Conservation (phyloP, 2,113 vertebrate species). For the Xiphorhynchus elegans region DNA sequence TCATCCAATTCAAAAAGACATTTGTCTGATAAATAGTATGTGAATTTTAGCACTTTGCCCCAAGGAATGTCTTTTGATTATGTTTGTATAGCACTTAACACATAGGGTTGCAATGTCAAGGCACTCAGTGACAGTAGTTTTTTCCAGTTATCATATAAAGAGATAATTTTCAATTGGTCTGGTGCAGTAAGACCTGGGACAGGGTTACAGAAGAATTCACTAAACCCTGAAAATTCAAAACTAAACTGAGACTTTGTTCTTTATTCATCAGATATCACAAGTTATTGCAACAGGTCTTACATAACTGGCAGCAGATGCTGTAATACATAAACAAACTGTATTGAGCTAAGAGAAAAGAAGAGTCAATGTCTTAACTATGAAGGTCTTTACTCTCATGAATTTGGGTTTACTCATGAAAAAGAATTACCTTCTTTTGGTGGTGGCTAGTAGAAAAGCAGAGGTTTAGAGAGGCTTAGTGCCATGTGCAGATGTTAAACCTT, state of each 20-base stretch:
- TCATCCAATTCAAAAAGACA: not conserved
- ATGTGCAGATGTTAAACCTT: not conserved
- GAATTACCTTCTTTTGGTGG: not conserved
- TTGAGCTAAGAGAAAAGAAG: not conserved
- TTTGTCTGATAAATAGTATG: not conserved
- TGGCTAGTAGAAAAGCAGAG: not conserved
- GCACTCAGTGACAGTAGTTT: not conserved
- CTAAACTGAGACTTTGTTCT: constrained; percentile 68
- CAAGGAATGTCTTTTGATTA: not conserved
- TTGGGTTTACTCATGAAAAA: not conserved
- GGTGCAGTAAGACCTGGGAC: not conserved
- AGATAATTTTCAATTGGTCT: not conserved
- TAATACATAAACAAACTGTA: constrained; percentile 60
- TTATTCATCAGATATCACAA: constrained; percentile 58
- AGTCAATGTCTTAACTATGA: not conserved
- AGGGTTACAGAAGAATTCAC: not conserved
- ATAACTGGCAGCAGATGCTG: constrained; percentile 36
- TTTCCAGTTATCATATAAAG: not conserved
- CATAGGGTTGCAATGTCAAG: not conserved
- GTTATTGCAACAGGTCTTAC: constrained; percentile 64
- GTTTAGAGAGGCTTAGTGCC: not conserved
- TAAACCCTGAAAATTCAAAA: constrained; percentile 1
- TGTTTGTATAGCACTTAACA: not conserved
- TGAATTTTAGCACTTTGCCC: not conserved
- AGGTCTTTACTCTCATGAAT: not conserved